Evolutionary conservation across 2,888 invertebrate species (phyloP).

Genomic region (Epistrophella euchroma): DNA sequence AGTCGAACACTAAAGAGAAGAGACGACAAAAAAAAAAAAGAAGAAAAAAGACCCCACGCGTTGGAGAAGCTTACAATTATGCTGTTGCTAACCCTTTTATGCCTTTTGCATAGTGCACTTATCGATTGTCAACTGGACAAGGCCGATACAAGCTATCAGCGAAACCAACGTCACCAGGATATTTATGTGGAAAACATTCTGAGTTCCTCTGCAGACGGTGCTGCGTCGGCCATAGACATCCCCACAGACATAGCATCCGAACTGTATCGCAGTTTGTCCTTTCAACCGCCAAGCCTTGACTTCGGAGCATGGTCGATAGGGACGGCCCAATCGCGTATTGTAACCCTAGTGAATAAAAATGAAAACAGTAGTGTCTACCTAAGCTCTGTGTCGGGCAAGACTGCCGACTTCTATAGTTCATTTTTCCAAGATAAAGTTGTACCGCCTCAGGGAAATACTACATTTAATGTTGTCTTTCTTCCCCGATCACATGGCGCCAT

Average conservation of each 20-base stretch:
- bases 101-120: slow-evolving; percentile 69
- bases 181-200: slow-evolving; percentile 56
- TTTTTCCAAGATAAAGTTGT: slow-evolving; percentile 98
- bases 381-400: slow-evolving; percentile 96
- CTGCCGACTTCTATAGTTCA: slow-evolving; percentile 97
- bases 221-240: slow-evolving; percentile 32
- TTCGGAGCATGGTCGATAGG: slow-evolving; percentile 91
- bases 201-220: slow-evolving; percentile 35
- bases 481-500: slow-evolving; percentile 95
- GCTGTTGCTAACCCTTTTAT: slow-evolving; percentile 65
- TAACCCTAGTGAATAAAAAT: slow-evolving; percentile 94
- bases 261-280: slow-evolving; percentile 81
- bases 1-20: slow-evolving; percentile 32
- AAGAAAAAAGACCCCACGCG: slow-evolving; percentile 55
- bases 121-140: slow-evolving; percentile 70
- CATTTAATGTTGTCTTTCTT: slow-evolving; percentile 97
- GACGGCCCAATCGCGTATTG: slow-evolving; percentile 92
- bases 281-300: slow-evolving; percentile 85
- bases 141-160: slow-evolving; percentile 58
- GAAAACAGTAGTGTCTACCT: slow-evolving; percentile 94
- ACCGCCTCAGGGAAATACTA: slow-evolving; percentile 95
- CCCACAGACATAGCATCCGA: slow-evolving; percentile 76
- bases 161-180: slow-evolving; percentile 62
- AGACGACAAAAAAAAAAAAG: slow-evolving; percentile 17
- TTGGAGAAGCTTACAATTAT: slow-evolving; percentile 40